These are phyloP conservation scores for Pocillopora meandrina DNA, from an alignment of 92 coral and sea anemone genomes.

Conservation along the genomic window DNA sequence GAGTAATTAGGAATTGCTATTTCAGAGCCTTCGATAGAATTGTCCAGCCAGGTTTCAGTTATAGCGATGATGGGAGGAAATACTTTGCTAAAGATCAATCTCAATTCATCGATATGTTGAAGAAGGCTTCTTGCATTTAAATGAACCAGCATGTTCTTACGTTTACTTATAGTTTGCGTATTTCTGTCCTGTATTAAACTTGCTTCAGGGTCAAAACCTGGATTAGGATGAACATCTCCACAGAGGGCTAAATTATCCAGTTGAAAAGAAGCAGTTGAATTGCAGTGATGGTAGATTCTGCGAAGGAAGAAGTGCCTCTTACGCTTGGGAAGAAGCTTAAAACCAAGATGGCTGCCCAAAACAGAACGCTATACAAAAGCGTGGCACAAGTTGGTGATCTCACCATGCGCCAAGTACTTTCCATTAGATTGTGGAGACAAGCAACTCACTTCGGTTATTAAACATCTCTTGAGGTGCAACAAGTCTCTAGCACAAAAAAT, in stretches of 20 bases:
- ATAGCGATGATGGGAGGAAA: slow-evolving; percentile 30
- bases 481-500: neutral
- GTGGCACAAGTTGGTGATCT: slow-evolving; percentile 1
- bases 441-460: neutral
- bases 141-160: no score
- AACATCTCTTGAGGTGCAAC: slow-evolving; percentile 16
- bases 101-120: slow-evolving; percentile 15
- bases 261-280: slow-evolving; percentile 32
- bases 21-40: slow-evolving; percentile 43
- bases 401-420: neutral
- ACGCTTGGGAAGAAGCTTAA: slow-evolving; percentile 13
- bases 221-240: slow-evolving; percentile 40
- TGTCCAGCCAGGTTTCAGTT: slow-evolving; percentile 55
- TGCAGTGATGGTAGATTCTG: slow-evolving; percentile 14
- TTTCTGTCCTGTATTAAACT: no score
- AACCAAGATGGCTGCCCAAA: neutral
- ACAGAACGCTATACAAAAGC: neutral
- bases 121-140: slow-evolving; percentile 8
- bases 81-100: slow-evolving; percentile 1
- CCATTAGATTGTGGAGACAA: neutral
- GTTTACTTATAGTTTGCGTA: no score
- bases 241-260: slow-evolving; percentile 10
- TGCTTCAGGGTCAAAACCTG: neutral
- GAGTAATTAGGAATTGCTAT: slow-evolving; percentile 43
- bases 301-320: slow-evolving; percentile 32